These are phyloP conservation scores for Andrena minutula DNA, from an alignment of 2,888 invertebrate genomes.

Conservation along the genomic window DNA sequence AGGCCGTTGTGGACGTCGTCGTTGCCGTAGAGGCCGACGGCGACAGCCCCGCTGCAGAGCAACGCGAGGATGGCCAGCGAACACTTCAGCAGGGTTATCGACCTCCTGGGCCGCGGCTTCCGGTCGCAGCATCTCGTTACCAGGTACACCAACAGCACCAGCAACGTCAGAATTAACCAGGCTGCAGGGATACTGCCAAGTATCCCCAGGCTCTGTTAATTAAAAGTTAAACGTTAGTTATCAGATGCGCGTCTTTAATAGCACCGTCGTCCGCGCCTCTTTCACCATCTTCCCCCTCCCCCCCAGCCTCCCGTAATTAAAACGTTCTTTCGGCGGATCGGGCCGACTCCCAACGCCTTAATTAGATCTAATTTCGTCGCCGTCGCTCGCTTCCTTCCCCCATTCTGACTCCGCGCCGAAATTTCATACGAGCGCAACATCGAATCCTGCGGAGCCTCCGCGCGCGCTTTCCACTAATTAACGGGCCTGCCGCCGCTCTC, in stretches of 20 bases:
- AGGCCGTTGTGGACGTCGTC: slow-evolving; percentile 95
- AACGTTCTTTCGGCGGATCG: background rate
- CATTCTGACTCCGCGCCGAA: slow-evolving; percentile 2
- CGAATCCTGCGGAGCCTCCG: background rate
- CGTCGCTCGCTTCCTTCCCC: background rate
- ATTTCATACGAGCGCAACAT: slow-evolving; percentile 22
- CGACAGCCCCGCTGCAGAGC: slow-evolving; percentile 95
- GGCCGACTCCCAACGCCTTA: background rate
- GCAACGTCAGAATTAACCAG: slow-evolving; percentile 95
- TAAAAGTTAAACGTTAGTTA: slow-evolving; percentile 40
- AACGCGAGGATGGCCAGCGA: slow-evolving; percentile 92
- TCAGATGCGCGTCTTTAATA: slow-evolving; percentile 11
- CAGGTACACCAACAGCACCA: slow-evolving; percentile 95
- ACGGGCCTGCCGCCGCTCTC: slow-evolving; percentile 3
- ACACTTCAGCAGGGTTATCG: slow-evolving; percentile 94
- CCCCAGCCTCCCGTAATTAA: too few species aligned
- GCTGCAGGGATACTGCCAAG: slow-evolving; percentile 97
- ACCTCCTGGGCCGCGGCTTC: slow-evolving; percentile 94
- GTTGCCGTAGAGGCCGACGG: slow-evolving; percentile 96
- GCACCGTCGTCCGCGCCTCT: background rate
- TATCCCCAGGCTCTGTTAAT: slow-evolving; percentile 93
- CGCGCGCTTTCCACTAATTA: slow-evolving; percentile 42
- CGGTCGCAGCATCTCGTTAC: slow-evolving; percentile 98
- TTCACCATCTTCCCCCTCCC: background rate
- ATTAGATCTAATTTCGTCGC: slow-evolving; percentile 25